A percentile compares a stretch with the other conserved stretches of the same genome.
phyloP scores from a whole-genome alignment of 1,140 invertebrate species.

The Heterodera schachtii region DNA sequence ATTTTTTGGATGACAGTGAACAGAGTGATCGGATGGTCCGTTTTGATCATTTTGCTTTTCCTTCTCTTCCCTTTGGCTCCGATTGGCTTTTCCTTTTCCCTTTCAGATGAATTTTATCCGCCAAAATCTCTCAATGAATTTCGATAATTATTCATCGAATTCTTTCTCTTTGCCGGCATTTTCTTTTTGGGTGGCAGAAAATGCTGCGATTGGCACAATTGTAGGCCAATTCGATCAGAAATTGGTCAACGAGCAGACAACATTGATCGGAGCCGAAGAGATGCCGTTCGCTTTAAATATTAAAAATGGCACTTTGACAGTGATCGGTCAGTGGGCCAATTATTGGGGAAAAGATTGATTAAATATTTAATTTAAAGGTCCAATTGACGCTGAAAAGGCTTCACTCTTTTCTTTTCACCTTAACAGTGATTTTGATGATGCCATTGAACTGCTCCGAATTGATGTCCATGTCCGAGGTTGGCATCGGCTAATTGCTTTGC shows the following conservation, averaged over 20 bases:
- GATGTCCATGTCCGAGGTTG: neutral
- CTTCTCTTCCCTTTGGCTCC: no score
- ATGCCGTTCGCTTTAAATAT: neutral
- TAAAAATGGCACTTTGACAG: neutral
- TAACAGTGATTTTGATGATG: neutral
- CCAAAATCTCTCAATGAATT: neutral
- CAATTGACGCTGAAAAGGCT: neutral
- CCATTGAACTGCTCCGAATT: neutral
- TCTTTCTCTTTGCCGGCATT: neutral
- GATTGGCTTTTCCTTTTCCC: no score
- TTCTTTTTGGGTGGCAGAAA: neutral
- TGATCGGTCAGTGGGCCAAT: neutral
- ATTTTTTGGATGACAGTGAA: neutral
- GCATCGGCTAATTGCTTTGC: neutral
- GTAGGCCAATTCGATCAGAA: neutral
- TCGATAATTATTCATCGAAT: neutral
- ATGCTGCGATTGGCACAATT: neutral
- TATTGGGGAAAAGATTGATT: no score
- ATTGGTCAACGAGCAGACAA: neutral
- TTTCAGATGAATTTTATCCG: neutral
- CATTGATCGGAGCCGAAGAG: neutral
- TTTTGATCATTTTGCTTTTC: no score
- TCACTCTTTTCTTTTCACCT: conserved; percentile 1
- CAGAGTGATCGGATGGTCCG: no score
- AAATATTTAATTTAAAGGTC: neutral